These are phyloP conservation scores for Stenchaetothrips biformis DNA, from an alignment of 2,888 invertebrate species.

Conservation along the genomic window DNA sequence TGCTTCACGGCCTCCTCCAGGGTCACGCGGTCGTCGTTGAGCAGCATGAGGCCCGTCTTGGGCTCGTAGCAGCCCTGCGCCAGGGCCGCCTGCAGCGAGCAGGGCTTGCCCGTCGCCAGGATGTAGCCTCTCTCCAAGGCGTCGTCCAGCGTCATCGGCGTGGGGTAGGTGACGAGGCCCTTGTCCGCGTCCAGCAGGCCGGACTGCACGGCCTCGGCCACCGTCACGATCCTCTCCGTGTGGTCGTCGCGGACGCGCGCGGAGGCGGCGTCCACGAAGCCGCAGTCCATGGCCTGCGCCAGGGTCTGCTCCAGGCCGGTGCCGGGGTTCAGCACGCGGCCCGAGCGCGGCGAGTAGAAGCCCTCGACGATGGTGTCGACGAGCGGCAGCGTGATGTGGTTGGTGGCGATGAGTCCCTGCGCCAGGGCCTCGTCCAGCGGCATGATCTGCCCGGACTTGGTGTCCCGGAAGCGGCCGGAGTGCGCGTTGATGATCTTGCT, in stretches of 20 bases:
- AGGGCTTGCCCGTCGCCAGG: slow-evolving; percentile 70
- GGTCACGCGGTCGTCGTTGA: slow-evolving; percentile 60
- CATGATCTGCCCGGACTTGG: slow-evolving; percentile 64
- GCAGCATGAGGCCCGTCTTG: slow-evolving; percentile 64
- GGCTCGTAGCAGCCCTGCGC: slow-evolving; percentile 75
- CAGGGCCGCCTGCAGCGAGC: slow-evolving; percentile 77
- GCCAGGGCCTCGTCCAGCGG: slow-evolving; percentile 56
- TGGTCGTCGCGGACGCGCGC: slow-evolving; percentile 70
- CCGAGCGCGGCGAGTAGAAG: slow-evolving; percentile 68
- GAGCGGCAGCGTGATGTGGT: slow-evolving; percentile 64
- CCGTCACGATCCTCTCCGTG: slow-evolving; percentile 59
- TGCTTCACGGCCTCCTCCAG: slow-evolving; percentile 68
- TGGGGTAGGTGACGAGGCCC: slow-evolving; percentile 64
- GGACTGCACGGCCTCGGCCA: slow-evolving; percentile 64
- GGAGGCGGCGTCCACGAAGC: slow-evolving; percentile 65
- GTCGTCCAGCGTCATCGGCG: slow-evolving; percentile 63
- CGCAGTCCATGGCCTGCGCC: slow-evolving; percentile 65
- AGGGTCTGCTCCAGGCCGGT: slow-evolving; percentile 69
- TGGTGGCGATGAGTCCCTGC: slow-evolving; percentile 64
- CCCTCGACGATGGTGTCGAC: slow-evolving; percentile 70
- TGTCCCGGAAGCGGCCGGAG: slow-evolving; percentile 67
- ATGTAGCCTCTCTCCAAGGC: slow-evolving; percentile 78
- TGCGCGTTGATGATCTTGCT: slow-evolving; percentile 62
- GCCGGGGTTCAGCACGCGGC: slow-evolving; percentile 71
- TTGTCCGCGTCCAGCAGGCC: slow-evolving; percentile 65